A percentile compares a stretch with the other conserved stretches of the same genome.
These are phyloP conservation scores for Meda fulgida DNA, from an alignment of 2,797 vertebrate genomes.

Conservation along the genomic window DNA sequence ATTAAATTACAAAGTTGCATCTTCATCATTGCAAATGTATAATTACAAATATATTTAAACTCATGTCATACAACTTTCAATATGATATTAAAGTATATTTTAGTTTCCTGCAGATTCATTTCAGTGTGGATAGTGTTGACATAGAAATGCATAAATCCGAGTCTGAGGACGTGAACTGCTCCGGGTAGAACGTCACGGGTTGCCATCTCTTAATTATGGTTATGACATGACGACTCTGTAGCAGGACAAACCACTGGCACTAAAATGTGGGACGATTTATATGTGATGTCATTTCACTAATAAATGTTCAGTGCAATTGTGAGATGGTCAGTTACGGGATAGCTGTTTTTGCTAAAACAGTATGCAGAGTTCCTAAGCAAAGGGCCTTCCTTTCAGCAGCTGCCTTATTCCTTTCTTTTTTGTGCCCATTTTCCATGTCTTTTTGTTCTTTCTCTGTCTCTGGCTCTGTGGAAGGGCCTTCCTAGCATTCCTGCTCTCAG, in stretches of 20 bases:
- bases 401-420: conserved; percentile 17
- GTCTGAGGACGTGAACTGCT: too few species aligned
- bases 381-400: neutral
- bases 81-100: too few species aligned
- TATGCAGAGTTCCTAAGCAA: neutral
- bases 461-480: conserved; percentile 78
- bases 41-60: too few species aligned
- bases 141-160: neutral
- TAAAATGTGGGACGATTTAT: neutral
- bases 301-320: neutral
- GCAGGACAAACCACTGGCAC: neutral
- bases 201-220: too few species aligned
- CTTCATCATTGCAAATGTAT: too few species aligned
- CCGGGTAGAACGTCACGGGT: too few species aligned
- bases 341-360: neutral
- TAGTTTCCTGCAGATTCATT: neutral
- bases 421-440: conserved; percentile 43
- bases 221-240: too few species aligned
- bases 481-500: conserved; percentile 88
- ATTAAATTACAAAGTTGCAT: too few species aligned
- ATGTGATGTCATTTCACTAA: neutral
- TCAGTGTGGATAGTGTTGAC: neutral
- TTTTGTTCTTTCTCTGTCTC: conserved; percentile 64
- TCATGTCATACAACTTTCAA: too few species aligned
- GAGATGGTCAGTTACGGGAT: neutral